Base-by-base conservation (phyloP, 2,888 invertebrate genomes). In the Perizoma flavofasciatum region DNA sequence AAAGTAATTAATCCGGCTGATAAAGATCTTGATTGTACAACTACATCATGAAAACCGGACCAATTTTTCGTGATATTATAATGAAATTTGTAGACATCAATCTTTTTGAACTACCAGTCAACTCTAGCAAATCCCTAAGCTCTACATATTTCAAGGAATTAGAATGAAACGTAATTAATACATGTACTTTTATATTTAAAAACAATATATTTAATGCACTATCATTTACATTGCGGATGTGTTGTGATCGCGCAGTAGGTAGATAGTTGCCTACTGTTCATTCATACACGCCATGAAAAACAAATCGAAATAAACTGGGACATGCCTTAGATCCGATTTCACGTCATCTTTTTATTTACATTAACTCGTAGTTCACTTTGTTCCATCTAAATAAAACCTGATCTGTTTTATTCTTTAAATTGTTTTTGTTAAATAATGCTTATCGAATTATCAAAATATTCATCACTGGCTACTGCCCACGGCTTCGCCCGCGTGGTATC, bases 1-100 rank as follows among this genome's bases (percentile, higher is more conserved):
- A 86, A 86, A 88, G 86, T 83, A 89, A 88, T 89, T 87, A 89
- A 86, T 88, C 79, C 78, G 71, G 63, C 64, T 65, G 88, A 86
- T 88, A 85, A 83, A 73, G 77, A 86, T 85, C 83, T 76, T 68
- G 66, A 85, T 79, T 77, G 65, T 67, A 69, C 61, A 65, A 63
- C 64, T 69, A 60, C 63, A 66, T 60, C 51, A 60, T 66, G 69
- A 55, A 53, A 61, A 61, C 59, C 63, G 49, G 51, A 55, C 59
- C 48, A 62, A 49, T 66, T 41, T 61, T 61, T 55, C 63, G 41
- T 49, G 49, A 52, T 46, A 22, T 45, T 46, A 34, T 44, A 48
- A 45, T 55, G 40, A 49, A 51, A 40, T 62, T 54, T 50, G 33
- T 48, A 5, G 9, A n/a, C 43, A 58, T 45, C 53, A 22, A n/a